Conservation (phyloP, 2,113 vertebrate genomes). For the Eretmochelys imbricata region DNA sequence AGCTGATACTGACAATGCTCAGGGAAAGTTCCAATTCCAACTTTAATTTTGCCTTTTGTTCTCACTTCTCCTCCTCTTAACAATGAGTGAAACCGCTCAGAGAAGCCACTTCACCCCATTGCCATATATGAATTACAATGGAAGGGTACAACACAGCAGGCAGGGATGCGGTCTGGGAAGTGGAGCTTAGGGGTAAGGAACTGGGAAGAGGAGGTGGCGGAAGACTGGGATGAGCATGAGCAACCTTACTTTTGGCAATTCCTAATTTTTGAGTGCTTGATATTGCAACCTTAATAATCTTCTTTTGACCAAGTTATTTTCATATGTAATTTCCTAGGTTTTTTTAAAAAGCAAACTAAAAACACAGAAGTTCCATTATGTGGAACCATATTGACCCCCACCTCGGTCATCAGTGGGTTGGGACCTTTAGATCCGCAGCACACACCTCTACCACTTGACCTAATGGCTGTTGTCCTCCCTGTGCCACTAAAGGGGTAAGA, state of each 20-base stretch:
- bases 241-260: not conserved
- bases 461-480: not conserved
- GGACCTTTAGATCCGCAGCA: not conserved
- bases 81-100: not conserved
- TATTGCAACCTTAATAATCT: not conserved
- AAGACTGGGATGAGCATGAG: not conserved
- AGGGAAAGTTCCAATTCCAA: not conserved
- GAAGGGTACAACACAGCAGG: not conserved
- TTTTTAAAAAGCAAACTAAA: not conserved
- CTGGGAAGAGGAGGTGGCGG: not conserved
- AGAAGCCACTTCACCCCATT: not conserved
- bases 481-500: not conserved
- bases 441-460: not conserved
- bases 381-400: not conserved
- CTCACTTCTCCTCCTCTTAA: not conserved
- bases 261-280: not conserved
- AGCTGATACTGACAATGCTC: not conserved
- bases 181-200: not conserved
- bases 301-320: not conserved
- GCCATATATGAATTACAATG: not conserved
- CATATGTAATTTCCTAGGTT: not conserved
- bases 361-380: not conserved
- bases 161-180: not conserved
- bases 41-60: not conserved
- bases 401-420: not conserved